These are phyloP conservation scores for Fundulus diaphanus DNA, from an alignment of 2,797 vertebrate genomes.

Conservation along the genomic window DNA sequence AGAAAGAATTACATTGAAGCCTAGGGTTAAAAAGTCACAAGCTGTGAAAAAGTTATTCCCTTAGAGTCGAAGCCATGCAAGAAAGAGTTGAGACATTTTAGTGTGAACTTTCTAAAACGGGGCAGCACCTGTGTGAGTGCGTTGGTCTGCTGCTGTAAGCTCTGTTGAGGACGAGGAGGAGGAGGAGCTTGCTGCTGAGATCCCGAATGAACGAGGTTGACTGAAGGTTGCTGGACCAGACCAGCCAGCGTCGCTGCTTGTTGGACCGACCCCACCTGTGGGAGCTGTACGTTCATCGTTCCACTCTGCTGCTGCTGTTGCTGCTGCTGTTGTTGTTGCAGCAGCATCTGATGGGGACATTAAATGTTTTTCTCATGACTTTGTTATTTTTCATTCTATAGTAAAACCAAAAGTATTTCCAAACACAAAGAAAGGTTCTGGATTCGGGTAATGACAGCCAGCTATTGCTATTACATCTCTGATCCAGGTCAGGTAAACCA, in stretches of 20 bases:
- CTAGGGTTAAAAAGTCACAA: neutral
- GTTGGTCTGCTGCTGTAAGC: constrained; percentile 70
- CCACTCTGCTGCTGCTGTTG: constrained; percentile 83
- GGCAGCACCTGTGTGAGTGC: constrained; percentile 74
- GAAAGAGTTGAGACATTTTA: neutral
- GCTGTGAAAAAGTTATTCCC: neutral
- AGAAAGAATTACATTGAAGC: too few relatives aligned
- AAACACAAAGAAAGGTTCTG: neutral
- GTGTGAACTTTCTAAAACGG: neutral
- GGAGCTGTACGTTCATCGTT: constrained; percentile 89
- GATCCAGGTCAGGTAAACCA: constrained; percentile 46
- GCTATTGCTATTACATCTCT: neutral
- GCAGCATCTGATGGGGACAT: constrained; percentile 86
- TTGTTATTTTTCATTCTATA: neutral
- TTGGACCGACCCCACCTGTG: constrained; percentile 86
- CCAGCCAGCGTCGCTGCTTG: constrained; percentile 83
- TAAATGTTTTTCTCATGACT: neutral
- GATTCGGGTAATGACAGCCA: constrained; percentile 1
- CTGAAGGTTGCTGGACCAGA: constrained; percentile 85
- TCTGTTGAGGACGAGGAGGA: constrained; percentile 65
- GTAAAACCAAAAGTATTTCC: neutral
- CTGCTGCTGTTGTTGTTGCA: constrained; percentile 77
- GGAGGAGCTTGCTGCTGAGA: constrained; percentile 75
- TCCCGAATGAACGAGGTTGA: constrained; percentile 83
- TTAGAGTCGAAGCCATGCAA: neutral